Conservation (phyloP, 1,140 invertebrate species). For the Halesus radiatus region DNA sequence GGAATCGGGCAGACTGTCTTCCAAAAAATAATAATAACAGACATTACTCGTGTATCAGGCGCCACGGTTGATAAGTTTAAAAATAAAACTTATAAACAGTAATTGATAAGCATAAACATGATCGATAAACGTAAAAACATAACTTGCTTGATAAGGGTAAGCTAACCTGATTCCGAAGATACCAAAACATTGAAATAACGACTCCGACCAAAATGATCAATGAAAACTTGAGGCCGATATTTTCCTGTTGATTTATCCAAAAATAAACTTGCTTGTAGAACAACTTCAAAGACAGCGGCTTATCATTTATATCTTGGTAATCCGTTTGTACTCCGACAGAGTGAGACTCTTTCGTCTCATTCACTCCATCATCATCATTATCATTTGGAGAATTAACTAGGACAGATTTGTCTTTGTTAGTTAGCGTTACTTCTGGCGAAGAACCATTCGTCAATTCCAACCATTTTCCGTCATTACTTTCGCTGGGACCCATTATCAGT, state of each 20-base stretch:
- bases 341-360: conserved; percentile 33
- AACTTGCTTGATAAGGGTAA: background rate
- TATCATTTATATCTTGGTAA: conserved; percentile 44
- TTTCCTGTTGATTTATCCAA: conserved; percentile 79
- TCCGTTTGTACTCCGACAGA: conserved; percentile 64
- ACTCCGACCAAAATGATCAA: conserved; percentile 77
- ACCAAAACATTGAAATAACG: conserved; percentile 80
- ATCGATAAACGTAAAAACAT: too few species aligned
- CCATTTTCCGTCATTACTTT: conserved; percentile 43
- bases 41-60: too few species aligned
- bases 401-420: conserved; percentile 17
- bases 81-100: too few species aligned
- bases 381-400: background rate
- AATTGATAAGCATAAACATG: too few species aligned
- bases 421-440: background rate
- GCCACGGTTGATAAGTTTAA: too few species aligned
- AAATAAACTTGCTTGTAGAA: conserved; percentile 66
- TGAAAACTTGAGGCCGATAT: conserved; percentile 77
- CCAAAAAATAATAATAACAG: too few species aligned
- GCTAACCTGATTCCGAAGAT: conserved; percentile 73
- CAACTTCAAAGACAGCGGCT: conserved; percentile 57
- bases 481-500: conserved; percentile 49
- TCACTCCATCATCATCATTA: conserved; percentile 30
- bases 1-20: too few species aligned
- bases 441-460: conserved; percentile 48